Conservation (phyloP, 1,140 invertebrate genomes). For the Drosophila setifemur region DNA sequence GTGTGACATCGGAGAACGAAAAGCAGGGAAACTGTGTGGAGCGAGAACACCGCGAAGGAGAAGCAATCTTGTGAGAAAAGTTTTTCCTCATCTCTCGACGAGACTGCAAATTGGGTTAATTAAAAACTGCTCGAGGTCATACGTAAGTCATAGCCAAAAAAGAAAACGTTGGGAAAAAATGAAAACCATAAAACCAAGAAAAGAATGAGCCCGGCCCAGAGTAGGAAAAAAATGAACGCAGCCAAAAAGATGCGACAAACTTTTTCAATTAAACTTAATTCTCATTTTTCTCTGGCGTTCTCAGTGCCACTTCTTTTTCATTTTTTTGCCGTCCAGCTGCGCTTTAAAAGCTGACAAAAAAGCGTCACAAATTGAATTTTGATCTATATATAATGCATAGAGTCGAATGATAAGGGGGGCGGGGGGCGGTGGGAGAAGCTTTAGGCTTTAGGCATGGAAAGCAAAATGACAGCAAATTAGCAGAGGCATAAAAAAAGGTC, state of each 20-base stretch:
- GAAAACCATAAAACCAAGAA: slow-evolving; percentile 16
- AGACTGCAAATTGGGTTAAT: slow-evolving; percentile 77
- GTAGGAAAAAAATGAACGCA: slow-evolving; percentile 27
- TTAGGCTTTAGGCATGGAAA: slow-evolving; percentile 44
- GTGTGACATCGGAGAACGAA: not conserved
- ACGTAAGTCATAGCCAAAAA: slow-evolving; percentile 48
- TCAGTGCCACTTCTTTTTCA: slow-evolving; percentile 21
- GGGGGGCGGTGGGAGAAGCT: not conserved
- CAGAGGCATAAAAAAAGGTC: slow-evolving; percentile 59
- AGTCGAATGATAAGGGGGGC: not conserved
- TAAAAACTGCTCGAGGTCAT: slow-evolving; percentile 74
- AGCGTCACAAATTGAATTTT: slow-evolving; percentile 78
- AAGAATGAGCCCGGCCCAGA: slow-evolving; percentile 15
- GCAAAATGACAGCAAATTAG: slow-evolving; percentile 79
- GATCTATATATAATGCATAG: slow-evolving; percentile 76
- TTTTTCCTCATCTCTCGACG: slow-evolving; percentile 46
- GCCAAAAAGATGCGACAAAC: slow-evolving; percentile 69
- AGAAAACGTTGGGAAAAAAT: not conserved
- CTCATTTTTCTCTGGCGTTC: slow-evolving; percentile 11
- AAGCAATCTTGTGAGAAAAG: slow-evolving; percentile 57
- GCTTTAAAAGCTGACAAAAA: slow-evolving; percentile 66
- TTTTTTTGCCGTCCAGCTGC: too few relatives aligned
- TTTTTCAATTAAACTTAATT: slow-evolving; percentile 80
- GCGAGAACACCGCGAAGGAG: not conserved
- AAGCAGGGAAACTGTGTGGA: not conserved